These are phyloP conservation scores for Achatina immaculata DNA, from an alignment of 1,140 invertebrate species.

Conservation along the genomic window DNA sequence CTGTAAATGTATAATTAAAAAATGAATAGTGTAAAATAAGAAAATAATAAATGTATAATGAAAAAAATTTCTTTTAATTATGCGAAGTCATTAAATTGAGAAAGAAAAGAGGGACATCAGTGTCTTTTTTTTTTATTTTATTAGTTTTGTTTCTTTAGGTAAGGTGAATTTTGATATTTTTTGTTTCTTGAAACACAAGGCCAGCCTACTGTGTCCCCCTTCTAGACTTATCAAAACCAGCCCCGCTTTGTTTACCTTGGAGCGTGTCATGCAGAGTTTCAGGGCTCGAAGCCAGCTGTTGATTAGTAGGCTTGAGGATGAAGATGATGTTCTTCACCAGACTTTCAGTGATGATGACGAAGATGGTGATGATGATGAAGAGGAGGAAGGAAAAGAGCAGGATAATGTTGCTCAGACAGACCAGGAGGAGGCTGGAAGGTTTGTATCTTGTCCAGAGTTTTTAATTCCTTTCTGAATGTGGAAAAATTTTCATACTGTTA, in stretches of 20 bases:
- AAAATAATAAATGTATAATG: too few relatives aligned
- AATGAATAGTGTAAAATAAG: too few relatives aligned
- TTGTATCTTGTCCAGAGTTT: too few relatives aligned
- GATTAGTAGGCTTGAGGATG: slow-evolving; percentile 67
- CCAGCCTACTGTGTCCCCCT: slow-evolving; percentile 48
- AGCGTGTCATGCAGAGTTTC: slow-evolving; percentile 71
- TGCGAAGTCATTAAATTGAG: too few relatives aligned
- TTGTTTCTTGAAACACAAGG: background rate
- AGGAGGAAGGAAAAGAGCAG: background rate
- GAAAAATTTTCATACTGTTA: background rate
- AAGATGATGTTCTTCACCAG: slow-evolving; percentile 69
- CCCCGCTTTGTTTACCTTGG: slow-evolving; percentile 68
- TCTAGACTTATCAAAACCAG: slow-evolving; percentile 68
- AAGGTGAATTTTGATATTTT: background rate
- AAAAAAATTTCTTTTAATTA: too few relatives aligned
- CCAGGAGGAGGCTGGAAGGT: slow-evolving; percentile 6
- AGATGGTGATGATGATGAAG: slow-evolving; percentile 34
- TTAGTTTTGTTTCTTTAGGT: background rate
- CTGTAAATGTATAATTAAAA: too few relatives aligned
- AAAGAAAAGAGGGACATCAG: too few relatives aligned
- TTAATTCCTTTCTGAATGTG: slow-evolving; percentile 21
- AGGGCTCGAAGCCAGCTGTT: slow-evolving; percentile 69
- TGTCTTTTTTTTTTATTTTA: background rate
- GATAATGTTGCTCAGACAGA: slow-evolving; percentile 5
- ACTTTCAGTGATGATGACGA: slow-evolving; percentile 58